Percentiles rank a stretch among this genome's conserved stretches.
Evolutionary conservation across 2,113 vertebrate species (phyloP).

Genomic region (Clinocottus analis): DNA sequence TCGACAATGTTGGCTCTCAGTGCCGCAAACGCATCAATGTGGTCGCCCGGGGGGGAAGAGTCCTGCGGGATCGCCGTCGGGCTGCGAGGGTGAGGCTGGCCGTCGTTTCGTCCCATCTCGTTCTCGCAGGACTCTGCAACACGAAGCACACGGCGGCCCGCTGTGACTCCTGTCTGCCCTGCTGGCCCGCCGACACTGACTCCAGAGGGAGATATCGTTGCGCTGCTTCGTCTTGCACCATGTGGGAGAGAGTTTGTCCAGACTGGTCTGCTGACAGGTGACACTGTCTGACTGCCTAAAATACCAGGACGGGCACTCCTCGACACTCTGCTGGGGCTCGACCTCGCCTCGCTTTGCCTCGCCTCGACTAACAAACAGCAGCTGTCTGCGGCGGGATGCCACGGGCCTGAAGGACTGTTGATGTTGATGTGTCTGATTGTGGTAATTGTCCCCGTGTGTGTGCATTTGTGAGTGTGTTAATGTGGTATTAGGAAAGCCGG

Average conservation of each 20-base stretch:
- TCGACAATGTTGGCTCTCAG: constrained; percentile 33
- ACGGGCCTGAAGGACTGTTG: constrained; percentile 34
- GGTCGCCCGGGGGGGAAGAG: constrained; percentile 48
- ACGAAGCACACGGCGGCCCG: constrained; percentile 28
- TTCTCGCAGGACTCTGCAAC: constrained; percentile 67
- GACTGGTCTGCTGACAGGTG: constrained; percentile 80
- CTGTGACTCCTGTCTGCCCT: constrained; percentile 52
- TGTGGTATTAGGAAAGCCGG: constrained; percentile 13
- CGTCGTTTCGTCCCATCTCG: constrained; percentile 56
- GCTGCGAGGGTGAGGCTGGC: constrained; percentile 40
- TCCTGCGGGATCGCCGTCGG: constrained; percentile 46
- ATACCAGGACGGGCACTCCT: constrained; percentile 78
- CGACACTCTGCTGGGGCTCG: constrained; percentile 32
- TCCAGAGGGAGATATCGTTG: constrained; percentile 59
- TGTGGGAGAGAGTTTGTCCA: constrained; percentile 70
- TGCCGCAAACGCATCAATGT: constrained; percentile 37
- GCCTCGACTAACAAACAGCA: constrained; percentile 77
- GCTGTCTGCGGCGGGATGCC: constrained; percentile 69
- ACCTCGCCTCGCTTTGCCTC: constrained; percentile 72
- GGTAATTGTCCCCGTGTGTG: constrained; percentile 35
- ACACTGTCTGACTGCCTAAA: constrained; percentile 79
- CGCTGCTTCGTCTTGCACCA: constrained; percentile 59
- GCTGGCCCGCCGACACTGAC: constrained; percentile 37
- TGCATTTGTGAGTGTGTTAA: neutral
- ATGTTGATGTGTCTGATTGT: constrained; percentile 30